Conservation (phyloP, 2,797 vertebrate genomes). For the Epinephelus awoara region DNA sequence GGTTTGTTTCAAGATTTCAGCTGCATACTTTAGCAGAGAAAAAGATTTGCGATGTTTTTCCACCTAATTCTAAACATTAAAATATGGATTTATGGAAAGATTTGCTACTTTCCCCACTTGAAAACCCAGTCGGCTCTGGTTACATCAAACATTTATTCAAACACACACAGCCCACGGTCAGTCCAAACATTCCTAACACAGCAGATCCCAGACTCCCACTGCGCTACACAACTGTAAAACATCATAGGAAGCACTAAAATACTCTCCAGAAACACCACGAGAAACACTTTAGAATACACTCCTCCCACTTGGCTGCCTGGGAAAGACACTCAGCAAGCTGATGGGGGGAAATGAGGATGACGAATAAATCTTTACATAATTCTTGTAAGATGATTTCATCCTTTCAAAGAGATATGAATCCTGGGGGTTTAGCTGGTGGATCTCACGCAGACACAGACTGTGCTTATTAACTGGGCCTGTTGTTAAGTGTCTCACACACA, state of each 20-base stretch:
- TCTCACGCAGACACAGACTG: neutral
- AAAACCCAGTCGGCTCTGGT: slow-evolving; percentile 12
- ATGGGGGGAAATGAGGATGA: slow-evolving; percentile 3
- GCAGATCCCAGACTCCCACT: slow-evolving; percentile 41
- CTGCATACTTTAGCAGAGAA: neutral
- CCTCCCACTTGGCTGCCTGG: slow-evolving; percentile 12
- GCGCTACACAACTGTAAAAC: slow-evolving; percentile 37
- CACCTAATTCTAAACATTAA: neutral
- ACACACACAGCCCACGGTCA: slow-evolving; percentile 7
- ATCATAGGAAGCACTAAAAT: slow-evolving; percentile 45
- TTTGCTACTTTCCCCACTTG: slow-evolving; percentile 5
- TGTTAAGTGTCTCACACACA: neutral
- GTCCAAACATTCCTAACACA: slow-evolving; percentile 39
- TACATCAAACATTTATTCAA: slow-evolving; percentile 15
- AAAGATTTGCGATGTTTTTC: neutral
- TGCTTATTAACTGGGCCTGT: neutral
- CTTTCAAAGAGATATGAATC: neutral
- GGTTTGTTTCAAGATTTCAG: neutral
- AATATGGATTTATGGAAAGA: slow-evolving; percentile 2
- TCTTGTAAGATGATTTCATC: neutral
- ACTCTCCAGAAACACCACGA: slow-evolving; percentile 11
- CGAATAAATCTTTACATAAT: neutral
- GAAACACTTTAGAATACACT: slow-evolving; percentile 13
- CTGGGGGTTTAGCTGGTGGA: neutral
- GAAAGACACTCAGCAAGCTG: slow-evolving; percentile 10